A percentile compares a stretch with the other conserved stretches of the same genome.
phyloP scores from a whole-genome alignment of 2,888 invertebrate species.

The Microctonus aethiopoides region DNA sequence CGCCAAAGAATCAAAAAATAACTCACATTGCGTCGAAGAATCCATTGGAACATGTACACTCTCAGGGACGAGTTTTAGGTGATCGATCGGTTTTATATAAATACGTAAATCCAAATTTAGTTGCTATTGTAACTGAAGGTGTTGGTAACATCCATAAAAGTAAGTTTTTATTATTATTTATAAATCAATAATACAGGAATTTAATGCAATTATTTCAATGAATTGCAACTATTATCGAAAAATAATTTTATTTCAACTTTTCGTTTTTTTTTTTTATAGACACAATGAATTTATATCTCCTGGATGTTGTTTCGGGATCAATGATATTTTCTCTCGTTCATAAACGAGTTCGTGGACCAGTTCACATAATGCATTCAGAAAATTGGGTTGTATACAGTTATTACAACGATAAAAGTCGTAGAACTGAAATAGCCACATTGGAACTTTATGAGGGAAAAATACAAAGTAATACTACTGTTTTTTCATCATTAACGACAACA shows the following conservation, averaged over 20 bases:
- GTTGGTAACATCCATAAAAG: slow-evolving; percentile 81
- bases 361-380: slow-evolving; percentile 93
- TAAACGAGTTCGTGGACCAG: slow-evolving; percentile 84
- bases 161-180: slow-evolving; percentile 58
- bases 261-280: slow-evolving; percentile 68
- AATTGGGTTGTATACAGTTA: slow-evolving; percentile 96
- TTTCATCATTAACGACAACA: slow-evolving; percentile 85
- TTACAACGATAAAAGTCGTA: slow-evolving; percentile 91
- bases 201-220: too few species aligned
- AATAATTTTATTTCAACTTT: too few species aligned
- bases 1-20: slow-evolving; percentile 72
- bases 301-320: slow-evolving; percentile 92
- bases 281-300: slow-evolving; percentile 83
- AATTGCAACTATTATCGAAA: too few species aligned
- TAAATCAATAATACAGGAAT: too few species aligned
- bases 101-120: slow-evolving; percentile 96
- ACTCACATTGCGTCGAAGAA: slow-evolving; percentile 75
- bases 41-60: slow-evolving; percentile 84
- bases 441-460: slow-evolving; percentile 96
- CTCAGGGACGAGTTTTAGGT: slow-evolving; percentile 92
- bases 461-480: slow-evolving; percentile 84
- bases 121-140: slow-evolving; percentile 85
- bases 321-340: slow-evolving; percentile 88
- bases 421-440: slow-evolving; percentile 91
- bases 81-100: slow-evolving; percentile 98